phyloP scores from a whole-genome alignment of 1,140 invertebrate species.

The Drosophila burlai region DNA sequence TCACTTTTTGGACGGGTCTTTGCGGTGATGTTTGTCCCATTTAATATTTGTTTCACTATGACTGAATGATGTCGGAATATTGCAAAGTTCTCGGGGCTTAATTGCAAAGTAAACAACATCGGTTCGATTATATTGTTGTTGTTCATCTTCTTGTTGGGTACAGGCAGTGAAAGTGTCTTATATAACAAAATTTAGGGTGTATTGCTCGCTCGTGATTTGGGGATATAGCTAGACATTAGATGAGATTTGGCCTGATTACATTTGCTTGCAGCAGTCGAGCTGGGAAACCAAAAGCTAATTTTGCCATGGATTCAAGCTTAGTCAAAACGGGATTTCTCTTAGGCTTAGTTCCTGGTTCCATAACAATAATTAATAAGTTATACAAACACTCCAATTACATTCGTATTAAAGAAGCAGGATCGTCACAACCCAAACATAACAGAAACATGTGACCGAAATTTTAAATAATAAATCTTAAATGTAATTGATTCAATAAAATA shows the following conservation, averaged over 20 bases:
- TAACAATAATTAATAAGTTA: not conserved
- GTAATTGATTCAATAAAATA: not conserved
- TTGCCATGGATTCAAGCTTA: constrained; percentile 23
- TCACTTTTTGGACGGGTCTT: constrained; percentile 76
- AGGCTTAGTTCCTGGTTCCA: not conserved
- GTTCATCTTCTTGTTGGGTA: constrained; percentile 26
- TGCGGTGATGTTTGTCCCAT: constrained; percentile 79
- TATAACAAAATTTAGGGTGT: constrained; percentile 31
- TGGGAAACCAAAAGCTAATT: constrained; percentile 39
- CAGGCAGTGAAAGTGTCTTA: constrained; percentile 76
- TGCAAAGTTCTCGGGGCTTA: constrained; percentile 45
- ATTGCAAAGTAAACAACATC: constrained; percentile 43
- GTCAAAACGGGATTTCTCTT: constrained; percentile 13
- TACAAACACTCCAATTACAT: not conserved
- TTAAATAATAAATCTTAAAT: too few relatives aligned
- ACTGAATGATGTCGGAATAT: constrained; percentile 52
- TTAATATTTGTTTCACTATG: constrained; percentile 42
- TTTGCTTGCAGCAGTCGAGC: constrained; percentile 38
- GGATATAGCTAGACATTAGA: constrained; percentile 35
- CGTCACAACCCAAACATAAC: too few relatives aligned
- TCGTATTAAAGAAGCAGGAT: not conserved
- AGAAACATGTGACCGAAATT: too few relatives aligned
- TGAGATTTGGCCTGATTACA: constrained; percentile 41
- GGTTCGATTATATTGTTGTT: constrained; percentile 13
- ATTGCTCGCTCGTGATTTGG: constrained; percentile 30